Conservation (phyloP, 2,797 vertebrate genomes). For the Diplodus sargus region DNA sequence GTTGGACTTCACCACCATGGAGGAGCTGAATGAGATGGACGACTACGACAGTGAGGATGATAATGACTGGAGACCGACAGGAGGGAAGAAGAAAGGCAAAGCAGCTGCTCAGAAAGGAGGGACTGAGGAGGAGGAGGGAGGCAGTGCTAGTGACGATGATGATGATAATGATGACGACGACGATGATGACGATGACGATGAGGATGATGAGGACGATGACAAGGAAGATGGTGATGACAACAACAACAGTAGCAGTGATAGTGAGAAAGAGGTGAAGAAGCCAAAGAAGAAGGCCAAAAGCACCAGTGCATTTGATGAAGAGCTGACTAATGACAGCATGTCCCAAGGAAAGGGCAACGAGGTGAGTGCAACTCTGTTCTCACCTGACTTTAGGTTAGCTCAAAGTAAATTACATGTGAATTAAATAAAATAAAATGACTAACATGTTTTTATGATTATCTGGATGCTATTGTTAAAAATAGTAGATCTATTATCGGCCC, state of each 20-base stretch:
- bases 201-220: slow-evolving; percentile 50
- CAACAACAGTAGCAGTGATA: slow-evolving; percentile 90
- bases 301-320: slow-evolving; percentile 92
- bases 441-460: too few species aligned
- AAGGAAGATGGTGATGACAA: slow-evolving; percentile 69
- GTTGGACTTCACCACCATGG: slow-evolving; percentile 97
- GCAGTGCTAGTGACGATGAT: slow-evolving; percentile 79
- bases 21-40: slow-evolving; percentile 97
- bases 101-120: slow-evolving; percentile 87
- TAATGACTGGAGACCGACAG: slow-evolving; percentile 96
- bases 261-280: slow-evolving; percentile 91
- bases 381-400: too few species aligned
- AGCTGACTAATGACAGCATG: slow-evolving; percentile 98
- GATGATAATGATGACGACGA: slow-evolving; percentile 85
- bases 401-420: not conserved
- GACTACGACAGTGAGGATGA: slow-evolving; percentile 99
- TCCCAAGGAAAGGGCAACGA: slow-evolving; percentile 97
- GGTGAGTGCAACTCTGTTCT: slow-evolving; percentile 81
- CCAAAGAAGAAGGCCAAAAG: slow-evolving; percentile 91
- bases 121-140: slow-evolving; percentile 88
- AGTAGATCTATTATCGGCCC: too few species aligned
- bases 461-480: too few species aligned
- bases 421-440: too few species aligned
- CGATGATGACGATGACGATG: slow-evolving; percentile 70
- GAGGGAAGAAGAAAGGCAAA: slow-evolving; percentile 90